These are phyloP conservation scores for Diachrysia chrysitis DNA, from an alignment of 2,888 invertebrate species.

Conservation along the genomic window DNA sequence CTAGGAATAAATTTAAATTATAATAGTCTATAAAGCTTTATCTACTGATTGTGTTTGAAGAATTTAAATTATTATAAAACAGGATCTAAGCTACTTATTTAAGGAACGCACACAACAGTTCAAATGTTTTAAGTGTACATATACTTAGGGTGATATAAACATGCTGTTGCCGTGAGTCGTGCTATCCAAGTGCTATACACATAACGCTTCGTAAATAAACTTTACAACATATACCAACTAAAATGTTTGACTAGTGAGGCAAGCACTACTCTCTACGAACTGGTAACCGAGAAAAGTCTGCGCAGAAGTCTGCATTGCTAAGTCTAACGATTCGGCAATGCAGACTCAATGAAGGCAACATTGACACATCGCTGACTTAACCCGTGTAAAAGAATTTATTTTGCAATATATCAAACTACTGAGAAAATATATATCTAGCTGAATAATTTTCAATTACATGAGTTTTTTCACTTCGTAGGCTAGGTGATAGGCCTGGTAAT, in stretches of 20 bases:
- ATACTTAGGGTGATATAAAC: conserved; percentile 47
- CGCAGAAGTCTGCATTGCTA: conserved; percentile 43
- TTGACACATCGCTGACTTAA: conserved; percentile 63
- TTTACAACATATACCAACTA: conserved; percentile 52
- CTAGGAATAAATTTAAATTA: conserved; percentile 1
- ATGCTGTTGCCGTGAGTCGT: conserved; percentile 60
- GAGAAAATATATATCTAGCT: conserved; percentile 79
- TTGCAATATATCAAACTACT: conserved; percentile 73
- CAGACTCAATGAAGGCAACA: conserved; percentile 49
- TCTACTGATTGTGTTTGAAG: conserved; percentile 27
- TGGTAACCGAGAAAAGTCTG: conserved; percentile 66
- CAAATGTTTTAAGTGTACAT: conserved; percentile 31
- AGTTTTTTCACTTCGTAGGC: conserved; percentile 99
- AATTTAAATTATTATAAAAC: conserved; percentile 17
- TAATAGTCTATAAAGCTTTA: neutral
- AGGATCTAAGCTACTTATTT: conserved; percentile 46
- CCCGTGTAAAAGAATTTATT: conserved; percentile 64
- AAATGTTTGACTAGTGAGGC: conserved; percentile 64
- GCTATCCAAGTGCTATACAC: conserved; percentile 65
- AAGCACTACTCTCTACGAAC: conserved; percentile 71
- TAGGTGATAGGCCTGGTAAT: conserved; percentile 99
- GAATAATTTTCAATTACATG: conserved; percentile 94
- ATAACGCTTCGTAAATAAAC: conserved; percentile 40
- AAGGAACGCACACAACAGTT: conserved; percentile 41
- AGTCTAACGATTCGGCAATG: conserved; percentile 31